A percentile compares a stretch with the other conserved stretches of the same genome.
These are phyloP conservation scores for Anableps anableps DNA, from an alignment of 2,797 vertebrate species.

Conservation along the genomic window DNA sequence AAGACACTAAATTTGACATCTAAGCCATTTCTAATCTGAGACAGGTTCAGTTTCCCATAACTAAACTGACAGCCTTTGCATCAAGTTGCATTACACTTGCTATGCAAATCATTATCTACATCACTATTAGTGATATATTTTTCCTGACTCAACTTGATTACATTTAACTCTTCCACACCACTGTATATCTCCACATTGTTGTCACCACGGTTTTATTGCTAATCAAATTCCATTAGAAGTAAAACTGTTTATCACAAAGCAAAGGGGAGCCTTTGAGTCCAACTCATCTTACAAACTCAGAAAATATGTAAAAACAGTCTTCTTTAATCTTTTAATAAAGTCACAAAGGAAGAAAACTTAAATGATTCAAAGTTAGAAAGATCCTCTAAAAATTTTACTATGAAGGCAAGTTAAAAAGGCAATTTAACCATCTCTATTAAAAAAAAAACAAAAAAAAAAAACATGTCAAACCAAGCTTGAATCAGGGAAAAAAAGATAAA, in stretches of 20 bases:
- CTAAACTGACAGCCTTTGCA: constrained; percentile 20
- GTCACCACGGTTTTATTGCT: background rate
- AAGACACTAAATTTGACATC: constrained; percentile 47
- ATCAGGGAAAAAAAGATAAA: background rate
- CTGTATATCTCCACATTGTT: background rate
- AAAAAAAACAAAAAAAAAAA: no score
- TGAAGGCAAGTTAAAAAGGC: background rate
- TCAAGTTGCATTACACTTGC: constrained; percentile 10
- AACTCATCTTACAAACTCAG: background rate
- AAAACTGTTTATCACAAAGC: background rate
- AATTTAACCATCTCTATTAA: background rate
- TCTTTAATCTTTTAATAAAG: background rate
- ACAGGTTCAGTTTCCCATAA: constrained; percentile 23
- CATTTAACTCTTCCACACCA: background rate
- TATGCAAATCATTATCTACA: constrained; percentile 1
- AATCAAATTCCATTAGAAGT: background rate
- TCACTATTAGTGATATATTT: background rate
- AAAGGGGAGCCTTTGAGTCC: background rate
- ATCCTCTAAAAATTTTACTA: background rate
- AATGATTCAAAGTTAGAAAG: background rate
- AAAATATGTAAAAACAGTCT: background rate
- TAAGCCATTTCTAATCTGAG: constrained; percentile 21
- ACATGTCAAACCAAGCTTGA: background rate
- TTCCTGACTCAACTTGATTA: background rate
- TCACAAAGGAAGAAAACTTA: background rate